Evolutionary conservation across 2,888 invertebrate genomes (phyloP), one percentile per base, ranked within the genome.

Genomic region (Drosophila bunnanda): DNA sequence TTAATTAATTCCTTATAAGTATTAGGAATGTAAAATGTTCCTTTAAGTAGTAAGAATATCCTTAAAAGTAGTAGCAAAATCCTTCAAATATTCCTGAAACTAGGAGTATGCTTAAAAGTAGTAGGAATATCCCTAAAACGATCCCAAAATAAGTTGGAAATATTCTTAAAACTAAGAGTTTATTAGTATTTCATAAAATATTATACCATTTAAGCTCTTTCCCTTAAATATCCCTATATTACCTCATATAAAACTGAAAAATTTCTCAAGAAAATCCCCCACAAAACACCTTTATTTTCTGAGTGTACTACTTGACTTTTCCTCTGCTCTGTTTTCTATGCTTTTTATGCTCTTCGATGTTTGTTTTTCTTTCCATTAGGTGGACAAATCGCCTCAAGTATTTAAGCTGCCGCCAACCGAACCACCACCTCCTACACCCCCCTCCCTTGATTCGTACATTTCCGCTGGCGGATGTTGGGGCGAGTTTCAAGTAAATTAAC

Each of bases 401-500:
- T 70, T 76, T 41, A 43, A 65, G 64, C 50, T 43, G 25, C 39
- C 28, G 32, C 50, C 50, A 50, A 28, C n/a, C 46, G 28, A 50
- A 28, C n/a, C 46, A 22, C 46, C 43, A 46, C 22, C 12, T 4
- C 25, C 25, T 4, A 4, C 25, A 25, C 25, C 25, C 4, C 32
- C 32, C 48, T n/a, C 52, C 20, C 43, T 17, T 44, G 38, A 55
- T 66, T 41, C 50, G 50, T 32, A 77, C 80, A 83, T 86, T 86
- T 84, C 83, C 83, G 83, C 41, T 66, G 50, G 65, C 86, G 80
- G 88, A 86, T 65, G 88, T 73, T 69, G 72, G 56, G 67, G 67
- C 67, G 75, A 80, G 81, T 76, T 88, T 80, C 86, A 77, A 88
- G 80, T 86, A 88, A 86, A 83, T 86, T 86, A 86, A 88, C 88